Conservation (phyloP, 2,888 invertebrate species). For the Nemoura dubitans region DNA sequence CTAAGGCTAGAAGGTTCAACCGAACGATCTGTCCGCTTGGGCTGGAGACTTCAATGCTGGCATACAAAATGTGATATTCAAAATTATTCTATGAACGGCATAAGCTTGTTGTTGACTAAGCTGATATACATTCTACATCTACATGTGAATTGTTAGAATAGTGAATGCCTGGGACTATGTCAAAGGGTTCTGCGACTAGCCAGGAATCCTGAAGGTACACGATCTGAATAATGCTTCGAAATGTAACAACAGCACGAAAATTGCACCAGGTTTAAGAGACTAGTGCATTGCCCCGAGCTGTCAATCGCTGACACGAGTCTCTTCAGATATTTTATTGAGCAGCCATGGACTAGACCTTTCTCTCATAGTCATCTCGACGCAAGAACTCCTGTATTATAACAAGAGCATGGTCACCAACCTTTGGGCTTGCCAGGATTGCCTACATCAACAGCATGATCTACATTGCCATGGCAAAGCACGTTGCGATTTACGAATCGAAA, state of each 20-base stretch:
- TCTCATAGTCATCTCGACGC: not conserved
- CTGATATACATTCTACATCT: too few species aligned
- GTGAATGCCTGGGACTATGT: too few species aligned
- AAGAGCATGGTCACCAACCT: constrained; percentile 22
- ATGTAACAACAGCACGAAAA: not conserved
- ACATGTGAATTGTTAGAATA: too few species aligned
- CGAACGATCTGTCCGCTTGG: too few species aligned
- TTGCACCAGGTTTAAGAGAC: not conserved
- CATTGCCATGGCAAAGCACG: not conserved
- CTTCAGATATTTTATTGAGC: not conserved
- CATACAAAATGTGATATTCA: too few species aligned
- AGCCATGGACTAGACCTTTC: constrained; percentile 39
- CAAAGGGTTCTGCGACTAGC: too few species aligned
- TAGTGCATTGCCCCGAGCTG: not conserved
- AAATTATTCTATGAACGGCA: too few species aligned
- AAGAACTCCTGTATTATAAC: not conserved
- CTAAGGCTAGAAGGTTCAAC: too few species aligned
- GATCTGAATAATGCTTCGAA: too few species aligned
- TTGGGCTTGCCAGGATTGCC: not conserved
- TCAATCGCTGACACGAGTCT: not conserved
- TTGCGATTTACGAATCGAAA: not conserved
- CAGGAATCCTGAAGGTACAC: too few species aligned
- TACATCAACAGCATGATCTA: not conserved
- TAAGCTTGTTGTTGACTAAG: too few species aligned
- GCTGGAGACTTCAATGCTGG: too few species aligned